phyloP scores from a whole-genome alignment of 2,888 invertebrate genomes.

The Microdon myrmicae region DNA sequence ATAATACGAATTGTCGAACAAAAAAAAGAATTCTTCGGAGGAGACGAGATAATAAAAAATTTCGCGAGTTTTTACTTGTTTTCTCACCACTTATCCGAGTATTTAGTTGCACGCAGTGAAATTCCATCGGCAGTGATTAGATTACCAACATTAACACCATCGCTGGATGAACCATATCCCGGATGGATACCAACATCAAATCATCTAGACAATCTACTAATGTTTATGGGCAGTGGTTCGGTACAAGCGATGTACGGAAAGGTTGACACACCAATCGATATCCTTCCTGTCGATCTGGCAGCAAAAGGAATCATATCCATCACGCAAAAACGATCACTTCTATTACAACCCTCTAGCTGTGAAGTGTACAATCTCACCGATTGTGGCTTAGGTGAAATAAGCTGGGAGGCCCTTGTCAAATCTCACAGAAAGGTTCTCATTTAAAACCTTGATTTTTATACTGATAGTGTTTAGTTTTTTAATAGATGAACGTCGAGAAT shows the following conservation, averaged over 20 bases:
- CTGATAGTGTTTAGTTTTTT: not conserved
- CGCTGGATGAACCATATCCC: conserved; percentile 29
- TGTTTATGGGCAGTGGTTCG: conserved; percentile 24
- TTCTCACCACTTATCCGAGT: conserved; percentile 32
- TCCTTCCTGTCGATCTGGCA: conserved; percentile 37
- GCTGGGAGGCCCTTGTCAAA: conserved; percentile 24
- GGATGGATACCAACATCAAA: conserved; percentile 40
- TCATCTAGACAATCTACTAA: conserved; percentile 37
- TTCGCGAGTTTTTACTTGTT: conserved; percentile 36
- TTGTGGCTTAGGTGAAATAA: conserved; percentile 26
- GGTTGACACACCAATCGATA: conserved; percentile 19
- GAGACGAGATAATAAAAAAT: conserved; percentile 15
- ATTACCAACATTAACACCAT: conserved; percentile 31
- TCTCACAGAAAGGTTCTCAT: conserved; percentile 36
- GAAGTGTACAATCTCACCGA: conserved; percentile 28
- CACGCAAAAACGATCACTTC: conserved; percentile 15
- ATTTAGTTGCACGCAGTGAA: conserved; percentile 18
- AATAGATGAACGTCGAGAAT: conserved; percentile 33
- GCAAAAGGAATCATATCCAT: conserved; percentile 37
- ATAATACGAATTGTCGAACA: conserved; percentile 25
- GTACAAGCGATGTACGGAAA: conserved; percentile 33
- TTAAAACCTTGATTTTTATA: not conserved
- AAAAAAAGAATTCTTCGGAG: conserved; percentile 15
- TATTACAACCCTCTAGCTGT: not conserved
- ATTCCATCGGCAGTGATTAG: conserved; percentile 26